Base-by-base conservation (phyloP, 2,888 invertebrate genomes). In the Sepioteuthis lessoniana region DNA sequence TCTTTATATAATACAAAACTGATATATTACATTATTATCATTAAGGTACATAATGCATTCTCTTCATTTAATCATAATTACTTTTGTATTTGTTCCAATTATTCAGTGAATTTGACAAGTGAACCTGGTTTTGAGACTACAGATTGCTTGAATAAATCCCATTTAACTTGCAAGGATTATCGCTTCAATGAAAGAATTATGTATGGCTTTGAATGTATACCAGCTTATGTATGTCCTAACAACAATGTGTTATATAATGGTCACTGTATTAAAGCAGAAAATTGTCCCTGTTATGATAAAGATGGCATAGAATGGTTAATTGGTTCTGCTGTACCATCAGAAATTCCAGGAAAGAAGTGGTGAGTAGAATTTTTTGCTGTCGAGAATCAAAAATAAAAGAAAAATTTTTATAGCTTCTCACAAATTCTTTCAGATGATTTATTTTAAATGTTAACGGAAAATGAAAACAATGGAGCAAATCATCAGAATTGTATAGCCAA, bases 181-280 rank as follows among this genome's bases (percentile, higher is more conserved):
- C n/a, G 76, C 7, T 76, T 76, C 76, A 76, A 76, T 76, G 76
- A 76, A 76, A 76, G n/a, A 10, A 76, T 76, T n/a, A n/a, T 35
- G n/a, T 76, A 76, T 76, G 76, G 76, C n/a, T 76, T 76, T 76
- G 76, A 76, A 76, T 76, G 76, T 76, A 76, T 76, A 19, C 76
- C 76, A 35, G 76, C 76, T 76, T 76, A 76, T 76, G 76, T 76
- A 76, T 76, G 76, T 76, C 76, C 76, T 76, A n/a, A n/a, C 35
- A 76, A 35, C 13, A 76, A 76, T 13, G 76, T 76, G n/a, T 76
- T 76, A 76, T 76, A 76, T 13, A 76, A 76, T 35, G 35, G 76
- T n/a, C 35, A 76, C 2, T 76, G 76, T 76, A 76, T 76, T 76
- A n/a, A 76, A 76, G n/a, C 76, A n/a, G 25, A n/a, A 76, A 76